These are phyloP conservation scores for Diploptera punctata DNA, from an alignment of 2,888 invertebrate genomes.

Conservation along the genomic window DNA sequence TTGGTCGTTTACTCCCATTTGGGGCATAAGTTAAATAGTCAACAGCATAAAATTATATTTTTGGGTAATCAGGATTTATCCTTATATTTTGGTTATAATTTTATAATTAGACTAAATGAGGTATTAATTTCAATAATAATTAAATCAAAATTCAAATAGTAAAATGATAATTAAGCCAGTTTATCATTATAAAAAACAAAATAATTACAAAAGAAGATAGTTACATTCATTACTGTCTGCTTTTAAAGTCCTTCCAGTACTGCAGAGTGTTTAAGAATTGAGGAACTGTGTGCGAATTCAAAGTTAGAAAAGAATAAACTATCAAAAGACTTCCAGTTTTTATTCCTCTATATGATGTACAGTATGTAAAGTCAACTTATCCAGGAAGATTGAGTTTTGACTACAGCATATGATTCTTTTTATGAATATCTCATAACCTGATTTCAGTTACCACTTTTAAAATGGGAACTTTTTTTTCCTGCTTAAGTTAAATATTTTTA, in stretches of 20 bases:
- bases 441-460: no score
- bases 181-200: not conserved
- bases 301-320: conserved; percentile 5
- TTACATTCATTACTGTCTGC: not conserved
- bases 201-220: not conserved
- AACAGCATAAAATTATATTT: no score
- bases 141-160: not conserved
- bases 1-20: no score
- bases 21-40: no score
- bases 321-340: conserved; percentile 29
- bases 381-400: conserved; percentile 5
- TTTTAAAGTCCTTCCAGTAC: conserved; percentile 10
- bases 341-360: conserved; percentile 14
- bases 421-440: no score
- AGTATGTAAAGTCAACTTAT: not conserved
- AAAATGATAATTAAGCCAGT: not conserved
- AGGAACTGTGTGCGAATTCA: not conserved
- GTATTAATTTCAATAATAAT: not conserved
- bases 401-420: no score
- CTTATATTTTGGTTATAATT: not conserved
- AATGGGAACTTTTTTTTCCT: no score
- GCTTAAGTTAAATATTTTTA: no score
- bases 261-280: not conserved
- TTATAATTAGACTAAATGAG: not conserved
- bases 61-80: not conserved